Base-by-base conservation (phyloP, 2,888 invertebrate genomes). In the Drosophila quinaria region DNA sequence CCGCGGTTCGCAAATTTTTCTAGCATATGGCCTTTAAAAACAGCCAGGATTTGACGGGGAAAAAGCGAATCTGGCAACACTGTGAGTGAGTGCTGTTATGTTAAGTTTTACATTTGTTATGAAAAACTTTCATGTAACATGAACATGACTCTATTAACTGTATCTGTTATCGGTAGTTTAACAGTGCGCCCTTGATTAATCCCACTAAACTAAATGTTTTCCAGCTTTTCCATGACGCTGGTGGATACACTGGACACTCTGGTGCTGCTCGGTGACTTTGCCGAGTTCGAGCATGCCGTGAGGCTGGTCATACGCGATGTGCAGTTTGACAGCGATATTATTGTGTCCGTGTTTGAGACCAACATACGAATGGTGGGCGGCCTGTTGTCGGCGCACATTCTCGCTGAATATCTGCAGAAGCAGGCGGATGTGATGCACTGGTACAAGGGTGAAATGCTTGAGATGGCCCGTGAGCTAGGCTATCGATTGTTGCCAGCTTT, bases 351-450 rank as follows among this genome's bases (percentile, higher is more conserved):
- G 4, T 99, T 99, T 93, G 99, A 99, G 93, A 98, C 98, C 9
- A 99, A 99, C 92, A 99, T 99, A 84, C 94, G 99, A 81, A 96
- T 99, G 94, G 94, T 99, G n/a, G 99, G 99, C 4, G 99, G 99
- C 46, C 93, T 99, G 29, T 92, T 99, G 15, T 98, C 98, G 6
- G 98, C 97, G 13, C 99, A 99, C 92, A 96, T 98, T 72, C 93
- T 99, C 69, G 96, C 98, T 0, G 95, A 95, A 81, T 95, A 96
- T 78, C 93, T 99, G 60, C 96, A 97, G 92, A 94, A 95, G 70
- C 95, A 96, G 79, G 95, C 95, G 46, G 95, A 95, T 33, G 94
- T 95, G 54, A 94, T 97, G 94, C 94, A 94, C 44, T 97, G 97
- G 97, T 98, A 98, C 91, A 94, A 95, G 85, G 97, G 97, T 10